Evolutionary conservation across 2,797 vertebrate genomes (phyloP).

Genomic region (Iguana delicatissima): DNA sequence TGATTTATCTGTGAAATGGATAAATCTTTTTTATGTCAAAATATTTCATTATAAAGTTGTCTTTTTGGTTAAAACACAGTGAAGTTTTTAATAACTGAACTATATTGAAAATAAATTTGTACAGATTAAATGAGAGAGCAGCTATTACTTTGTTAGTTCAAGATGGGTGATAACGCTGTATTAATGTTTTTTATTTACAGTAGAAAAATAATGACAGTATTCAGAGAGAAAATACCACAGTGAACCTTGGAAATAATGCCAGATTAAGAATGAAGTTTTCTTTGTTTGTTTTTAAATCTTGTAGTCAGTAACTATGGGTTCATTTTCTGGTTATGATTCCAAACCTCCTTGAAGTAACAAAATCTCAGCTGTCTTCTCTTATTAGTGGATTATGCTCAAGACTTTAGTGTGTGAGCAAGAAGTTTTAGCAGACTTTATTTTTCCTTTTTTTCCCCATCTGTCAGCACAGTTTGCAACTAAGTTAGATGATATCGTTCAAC

Average conservation of each 20-base stretch:
- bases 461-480: neutral
- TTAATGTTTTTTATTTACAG: neutral
- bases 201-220: neutral
- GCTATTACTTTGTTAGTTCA: neutral
- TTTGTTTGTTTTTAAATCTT: neutral
- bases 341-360: neutral
- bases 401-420: neutral
- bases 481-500: neutral
- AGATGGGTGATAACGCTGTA: neutral
- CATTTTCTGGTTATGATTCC: neutral
- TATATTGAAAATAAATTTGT: neutral
- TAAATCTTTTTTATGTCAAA: slow-evolving; percentile 5
- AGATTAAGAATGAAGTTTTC: neutral
- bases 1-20: slow-evolving; percentile 15
- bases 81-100: neutral
- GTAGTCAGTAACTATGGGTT: neutral
- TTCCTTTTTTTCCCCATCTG: neutral
- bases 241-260: neutral
- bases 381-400: neutral
- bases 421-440: neutral
- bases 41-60: slow-evolving; percentile 12
- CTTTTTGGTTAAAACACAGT: neutral
- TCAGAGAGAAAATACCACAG: neutral
- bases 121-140: neutral
- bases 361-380: neutral